Conservation (phyloP, 2,113 vertebrate genomes). For the Carlito syrichta region DNA sequence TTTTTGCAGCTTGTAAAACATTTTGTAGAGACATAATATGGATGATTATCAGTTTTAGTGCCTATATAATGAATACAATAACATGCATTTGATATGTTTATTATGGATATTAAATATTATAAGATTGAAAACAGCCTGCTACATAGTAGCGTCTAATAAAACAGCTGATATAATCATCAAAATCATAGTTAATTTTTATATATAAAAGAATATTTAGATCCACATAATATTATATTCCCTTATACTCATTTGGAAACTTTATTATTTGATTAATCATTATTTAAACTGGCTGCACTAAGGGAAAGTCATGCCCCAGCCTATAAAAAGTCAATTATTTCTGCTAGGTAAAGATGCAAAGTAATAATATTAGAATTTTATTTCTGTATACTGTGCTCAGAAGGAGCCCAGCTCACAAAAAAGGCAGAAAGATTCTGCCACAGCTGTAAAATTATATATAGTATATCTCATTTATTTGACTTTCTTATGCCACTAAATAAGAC, state of each 20-base stretch:
- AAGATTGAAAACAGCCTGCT: not conserved
- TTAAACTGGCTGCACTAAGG: not conserved
- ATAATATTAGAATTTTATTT: not conserved
- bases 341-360: not conserved
- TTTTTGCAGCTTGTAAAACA: not conserved
- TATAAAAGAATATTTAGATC: not conserved
- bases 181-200: not conserved
- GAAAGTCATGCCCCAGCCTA: rapidly evolving
- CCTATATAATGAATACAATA: not conserved
- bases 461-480: not conserved
- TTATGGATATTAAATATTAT: not conserved
- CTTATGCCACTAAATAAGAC: not conserved
- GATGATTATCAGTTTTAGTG: not conserved
- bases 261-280: not conserved
- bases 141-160: not conserved
- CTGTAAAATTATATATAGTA: not conserved
- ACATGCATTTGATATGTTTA: not conserved
- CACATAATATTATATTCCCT: not conserved
- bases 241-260: not conserved
- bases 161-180: not conserved
- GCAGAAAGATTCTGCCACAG: not conserved
- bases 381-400: not conserved
- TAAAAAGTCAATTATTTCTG: not conserved
- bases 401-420: not conserved
- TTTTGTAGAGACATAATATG: not conserved